Conservation (phyloP, 2,113 vertebrate genomes). For the Cyanocitta stelleri region DNA sequence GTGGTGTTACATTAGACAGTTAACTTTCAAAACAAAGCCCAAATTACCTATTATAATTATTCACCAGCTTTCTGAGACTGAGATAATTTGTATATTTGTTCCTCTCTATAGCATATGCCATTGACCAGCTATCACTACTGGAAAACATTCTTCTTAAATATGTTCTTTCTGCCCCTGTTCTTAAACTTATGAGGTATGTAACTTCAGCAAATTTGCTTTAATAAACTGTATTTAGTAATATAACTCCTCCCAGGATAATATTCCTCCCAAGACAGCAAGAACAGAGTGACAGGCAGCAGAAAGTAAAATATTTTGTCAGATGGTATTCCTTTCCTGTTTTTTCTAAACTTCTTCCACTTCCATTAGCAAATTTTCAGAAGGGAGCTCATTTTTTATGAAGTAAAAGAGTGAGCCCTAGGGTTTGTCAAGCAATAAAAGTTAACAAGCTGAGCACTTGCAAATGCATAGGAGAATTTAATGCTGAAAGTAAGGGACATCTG, state of each 20-base stretch:
- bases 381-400: not conserved
- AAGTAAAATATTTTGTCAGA: not conserved
- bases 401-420: constrained; percentile 31
- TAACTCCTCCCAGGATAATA: not conserved
- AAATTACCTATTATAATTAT: not conserved
- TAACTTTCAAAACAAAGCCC: not conserved
- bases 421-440: constrained; percentile 11
- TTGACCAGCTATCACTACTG: not conserved
- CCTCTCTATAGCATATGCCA: not conserved
- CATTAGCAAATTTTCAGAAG: constrained; percentile 2
- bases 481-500: not conserved
- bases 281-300: not conserved
- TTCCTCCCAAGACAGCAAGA: not conserved
- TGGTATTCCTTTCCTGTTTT: not conserved
- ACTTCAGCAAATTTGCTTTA: not conserved
- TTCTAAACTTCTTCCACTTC: not conserved
- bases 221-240: not conserved
- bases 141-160: not conserved
- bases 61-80: not conserved
- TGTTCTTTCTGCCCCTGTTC: not conserved
- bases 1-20: not conserved
- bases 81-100: not conserved
- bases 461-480: not conserved
- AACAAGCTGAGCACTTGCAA: not conserved
- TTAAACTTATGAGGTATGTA: not conserved